Evolutionary conservation across 64 coral and sea anemone species (phyloP).

Genomic region (Pachyseris speciosa): DNA sequence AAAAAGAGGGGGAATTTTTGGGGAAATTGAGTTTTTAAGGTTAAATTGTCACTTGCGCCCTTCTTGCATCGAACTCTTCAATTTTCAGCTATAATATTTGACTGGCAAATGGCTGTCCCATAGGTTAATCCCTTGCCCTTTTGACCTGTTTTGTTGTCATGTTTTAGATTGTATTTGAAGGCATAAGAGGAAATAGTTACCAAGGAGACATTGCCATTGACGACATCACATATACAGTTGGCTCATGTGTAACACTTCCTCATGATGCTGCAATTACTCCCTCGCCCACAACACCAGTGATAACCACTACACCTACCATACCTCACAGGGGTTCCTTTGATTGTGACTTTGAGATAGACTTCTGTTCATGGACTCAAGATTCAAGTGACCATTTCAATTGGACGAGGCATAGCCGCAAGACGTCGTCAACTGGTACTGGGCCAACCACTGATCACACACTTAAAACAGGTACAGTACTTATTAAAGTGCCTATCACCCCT

Average conservation of each 20-base stretch:
- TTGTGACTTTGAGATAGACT: slow-evolving; percentile 77
- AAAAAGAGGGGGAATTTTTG: too few species aligned
- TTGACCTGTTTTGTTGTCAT: too few species aligned
- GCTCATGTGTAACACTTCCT: slow-evolving; percentile 74
- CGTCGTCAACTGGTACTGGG: slow-evolving; percentile 54
- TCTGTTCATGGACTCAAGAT: slow-evolving; percentile 86
- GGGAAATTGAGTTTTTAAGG: too few species aligned
- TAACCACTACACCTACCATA: slow-evolving; percentile 24
- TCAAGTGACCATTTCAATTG: slow-evolving; percentile 81
- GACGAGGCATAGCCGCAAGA: slow-evolving; percentile 55
- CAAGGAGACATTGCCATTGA: slow-evolving; percentile 86
- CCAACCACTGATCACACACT: slow-evolving; percentile 78
- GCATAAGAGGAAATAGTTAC: slow-evolving; percentile 78
- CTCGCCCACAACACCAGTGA: slow-evolving; percentile 31
- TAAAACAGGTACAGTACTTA: not conserved
- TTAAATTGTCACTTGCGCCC: too few species aligned
- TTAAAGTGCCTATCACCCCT: too few species aligned
- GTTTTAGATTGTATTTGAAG: slow-evolving; percentile 87
- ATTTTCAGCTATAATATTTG: too few species aligned
- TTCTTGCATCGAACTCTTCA: too few species aligned
- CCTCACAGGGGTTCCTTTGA: slow-evolving; percentile 28
- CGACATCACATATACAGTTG: slow-evolving; percentile 80
- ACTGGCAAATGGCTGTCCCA: too few species aligned
- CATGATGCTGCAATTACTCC: slow-evolving; percentile 42
- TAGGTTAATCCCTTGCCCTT: too few species aligned